Evolutionary conservation across 2,797 vertebrate species (phyloP), one percentile per base, ranked within the genome.

Genomic region (Anisognathus igniventris): DNA sequence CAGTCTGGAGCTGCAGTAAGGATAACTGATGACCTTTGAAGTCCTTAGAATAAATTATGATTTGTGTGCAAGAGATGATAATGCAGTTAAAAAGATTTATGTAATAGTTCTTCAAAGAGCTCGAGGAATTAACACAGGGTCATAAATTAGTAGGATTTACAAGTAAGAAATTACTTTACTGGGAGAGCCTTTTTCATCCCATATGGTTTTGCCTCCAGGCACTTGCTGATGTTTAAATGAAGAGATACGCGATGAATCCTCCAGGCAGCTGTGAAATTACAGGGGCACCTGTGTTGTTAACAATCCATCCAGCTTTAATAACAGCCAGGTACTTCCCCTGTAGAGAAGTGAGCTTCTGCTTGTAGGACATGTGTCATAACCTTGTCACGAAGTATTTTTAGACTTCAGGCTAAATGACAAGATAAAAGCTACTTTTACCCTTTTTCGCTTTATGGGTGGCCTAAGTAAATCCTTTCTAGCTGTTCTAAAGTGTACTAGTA

Each of bases 71-170:
- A 92, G 92, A 96, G 91, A 97, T 86, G 94, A 97, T 93, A 96
- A 94, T 94, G 80, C 77, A 94, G 93, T 98, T 97, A 94, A 97
- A 96, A 97, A 97, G 95, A 98, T 96, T 98, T 98, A 96, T 97
- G 86, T 92, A 96, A 95, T 90, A 96, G 94, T 85, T 97, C 94
- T 97, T 97, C 90, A 95, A 91, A 97, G 86, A 97, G 79, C 68
- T 86, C 14, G 30, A 94, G 86, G 92, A 73, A 95, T 97, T 97
- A 97, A 78, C 87, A 96, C 54, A 68, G 72, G 21, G 74, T 95
- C 91, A 96, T 97, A 96, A 96, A 97, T 97, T 95, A 96, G 57
- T 56, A 82, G 76, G 77, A 96, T 92, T 95, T 97, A 96, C 51
- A 93, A 84, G 88, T 87, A 92, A 92, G 88, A 80, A 86, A 95